These are phyloP conservation scores for Dendrolimus kikuchii DNA, from an alignment of 1,140 invertebrate genomes.

Conservation along the genomic window DNA sequence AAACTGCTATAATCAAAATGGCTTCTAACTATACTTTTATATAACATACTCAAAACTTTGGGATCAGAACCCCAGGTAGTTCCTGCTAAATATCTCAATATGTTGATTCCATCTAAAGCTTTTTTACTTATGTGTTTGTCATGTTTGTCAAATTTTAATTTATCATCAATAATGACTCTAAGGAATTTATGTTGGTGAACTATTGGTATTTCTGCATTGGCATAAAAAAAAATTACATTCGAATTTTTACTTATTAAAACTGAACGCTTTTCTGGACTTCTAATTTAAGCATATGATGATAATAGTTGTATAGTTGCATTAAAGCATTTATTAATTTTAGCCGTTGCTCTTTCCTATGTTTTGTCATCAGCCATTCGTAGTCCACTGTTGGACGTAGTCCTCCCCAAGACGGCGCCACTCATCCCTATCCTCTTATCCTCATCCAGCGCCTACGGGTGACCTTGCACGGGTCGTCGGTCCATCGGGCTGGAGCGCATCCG, in stretches of 20 bases:
- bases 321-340: too few species aligned
- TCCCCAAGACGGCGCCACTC: too few species aligned
- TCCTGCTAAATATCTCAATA: conserved; percentile 13
- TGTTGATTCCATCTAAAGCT: conserved; percentile 15
- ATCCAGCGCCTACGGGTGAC: too few species aligned
- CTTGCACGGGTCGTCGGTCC: too few species aligned
- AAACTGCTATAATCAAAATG: conserved; percentile 24
- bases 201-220: not conserved
- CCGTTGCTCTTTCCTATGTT: too few species aligned
- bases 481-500: too few species aligned
- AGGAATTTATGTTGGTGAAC: conserved; percentile 9
- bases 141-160: conserved; percentile 15
- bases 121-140: conserved; percentile 3
- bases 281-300: conserved; percentile 10
- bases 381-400: too few species aligned
- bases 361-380: too few species aligned
- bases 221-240: conserved; percentile 6
- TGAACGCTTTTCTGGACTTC: conserved; percentile 2
- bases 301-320: too few species aligned
- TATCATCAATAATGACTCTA: conserved; percentile 14
- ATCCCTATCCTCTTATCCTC: too few species aligned
- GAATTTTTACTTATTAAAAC: not conserved
- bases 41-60: conserved; percentile 15
- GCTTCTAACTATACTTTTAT: conserved; percentile 16
- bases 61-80: conserved; percentile 16